A percentile compares a stretch with the other conserved stretches of the same genome.
Conservation (phyloP, 2,113 vertebrate species). For the Solea solea region DNA sequence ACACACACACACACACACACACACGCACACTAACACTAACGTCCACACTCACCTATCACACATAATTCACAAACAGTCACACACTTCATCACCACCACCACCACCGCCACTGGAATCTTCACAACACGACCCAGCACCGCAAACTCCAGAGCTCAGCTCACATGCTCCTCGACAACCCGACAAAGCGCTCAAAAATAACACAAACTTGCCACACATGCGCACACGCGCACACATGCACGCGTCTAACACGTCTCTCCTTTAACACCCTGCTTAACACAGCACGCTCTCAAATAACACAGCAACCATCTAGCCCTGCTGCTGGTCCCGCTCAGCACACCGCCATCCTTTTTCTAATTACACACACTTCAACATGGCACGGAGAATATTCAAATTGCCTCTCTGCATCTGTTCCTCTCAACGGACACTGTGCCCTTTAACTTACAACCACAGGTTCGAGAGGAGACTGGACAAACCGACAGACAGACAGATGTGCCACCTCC, state of each 20-base stretch:
- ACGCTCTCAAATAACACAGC: conserved; percentile 66
- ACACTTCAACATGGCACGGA: conserved; percentile 48
- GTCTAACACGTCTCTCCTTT: conserved; percentile 62
- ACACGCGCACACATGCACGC: not conserved
- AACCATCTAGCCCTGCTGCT: conserved; percentile 30
- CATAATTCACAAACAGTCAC: conserved; percentile 29
- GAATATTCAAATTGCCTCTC: conserved; percentile 39
- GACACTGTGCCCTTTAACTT: conserved; percentile 54
- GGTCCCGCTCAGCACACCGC: conserved; percentile 59
- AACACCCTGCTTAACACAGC: conserved; percentile 64
- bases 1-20: conserved; percentile 29
- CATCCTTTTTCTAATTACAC: conserved; percentile 54
- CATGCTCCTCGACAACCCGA: conserved; percentile 50
- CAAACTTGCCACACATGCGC: conserved; percentile 16
- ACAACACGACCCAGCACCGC: conserved; percentile 25
- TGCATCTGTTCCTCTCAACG: conserved; percentile 25
- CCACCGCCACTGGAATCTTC: conserved; percentile 42
- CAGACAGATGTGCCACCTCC: not conserved
- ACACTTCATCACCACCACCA: conserved; percentile 52
- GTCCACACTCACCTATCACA: conserved; percentile 32
- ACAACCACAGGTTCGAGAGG: conserved; percentile 44
- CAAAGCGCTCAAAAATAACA: conserved; percentile 59
- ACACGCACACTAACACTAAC: conserved; percentile 13
- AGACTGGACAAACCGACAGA: conserved; percentile 29
- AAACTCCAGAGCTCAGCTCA: conserved; percentile 37